Conservation (phyloP, 2,888 invertebrate genomes). For the Halictus ligatus region DNA sequence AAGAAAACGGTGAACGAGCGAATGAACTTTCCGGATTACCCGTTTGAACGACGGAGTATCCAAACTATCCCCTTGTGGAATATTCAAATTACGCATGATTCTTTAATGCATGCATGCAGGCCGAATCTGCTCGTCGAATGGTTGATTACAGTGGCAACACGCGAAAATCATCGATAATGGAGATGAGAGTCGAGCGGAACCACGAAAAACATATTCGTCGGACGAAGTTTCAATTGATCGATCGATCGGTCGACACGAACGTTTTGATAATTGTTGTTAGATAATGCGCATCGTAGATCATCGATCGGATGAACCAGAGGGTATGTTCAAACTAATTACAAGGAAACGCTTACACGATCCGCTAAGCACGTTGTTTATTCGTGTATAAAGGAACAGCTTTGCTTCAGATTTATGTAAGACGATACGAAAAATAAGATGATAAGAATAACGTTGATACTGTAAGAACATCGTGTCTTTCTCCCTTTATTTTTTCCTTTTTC, state of each 20-base stretch:
- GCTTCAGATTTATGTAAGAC: not conserved
- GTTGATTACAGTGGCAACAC: constrained; percentile 18
- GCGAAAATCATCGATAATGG: constrained; percentile 47
- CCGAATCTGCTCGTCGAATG: not conserved
- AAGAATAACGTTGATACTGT: not conserved
- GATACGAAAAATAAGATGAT: not conserved
- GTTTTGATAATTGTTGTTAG: constrained; percentile 61
- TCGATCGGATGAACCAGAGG: not conserved
- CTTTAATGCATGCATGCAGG: not conserved
- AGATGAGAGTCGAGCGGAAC: constrained; percentile 15
- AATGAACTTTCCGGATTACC: not conserved
- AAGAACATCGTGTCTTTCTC: not conserved
- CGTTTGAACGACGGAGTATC: not conserved
- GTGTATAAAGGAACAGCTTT: not conserved
- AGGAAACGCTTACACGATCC: constrained; percentile 14
- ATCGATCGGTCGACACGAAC: constrained; percentile 25
- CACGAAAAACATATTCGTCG: not conserved
- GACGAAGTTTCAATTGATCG: constrained; percentile 4
- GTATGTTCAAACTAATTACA: not conserved
- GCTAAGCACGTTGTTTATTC: not conserved
- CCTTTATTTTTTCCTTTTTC: not conserved
- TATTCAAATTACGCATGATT: not conserved
- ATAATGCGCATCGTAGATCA: constrained; percentile 53
- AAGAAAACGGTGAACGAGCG: constrained; percentile 1
- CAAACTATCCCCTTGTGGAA: not conserved